These are phyloP conservation scores for Ormyrus rosae DNA, from an alignment of 2,888 invertebrate species.

Conservation along the genomic window DNA sequence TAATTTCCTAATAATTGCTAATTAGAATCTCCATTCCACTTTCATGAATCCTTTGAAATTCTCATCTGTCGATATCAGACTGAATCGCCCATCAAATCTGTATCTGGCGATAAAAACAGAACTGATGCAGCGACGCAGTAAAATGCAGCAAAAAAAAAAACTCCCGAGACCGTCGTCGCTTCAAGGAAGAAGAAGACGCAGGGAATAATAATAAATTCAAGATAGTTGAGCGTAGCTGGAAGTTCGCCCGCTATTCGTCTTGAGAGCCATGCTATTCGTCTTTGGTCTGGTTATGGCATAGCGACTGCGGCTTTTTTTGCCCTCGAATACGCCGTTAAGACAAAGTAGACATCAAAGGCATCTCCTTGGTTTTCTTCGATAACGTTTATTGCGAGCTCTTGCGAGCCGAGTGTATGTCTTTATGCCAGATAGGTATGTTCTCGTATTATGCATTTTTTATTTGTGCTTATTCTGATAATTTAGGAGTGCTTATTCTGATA, in stretches of 20 bases:
- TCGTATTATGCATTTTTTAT: not conserved
- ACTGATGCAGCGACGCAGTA: not conserved
- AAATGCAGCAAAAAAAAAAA: slow-evolving; percentile 5
- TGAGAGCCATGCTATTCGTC: not conserved
- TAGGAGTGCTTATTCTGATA: no score
- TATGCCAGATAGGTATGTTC: slow-evolving; percentile 43
- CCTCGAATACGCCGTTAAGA: not conserved
- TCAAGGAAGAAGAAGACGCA: not conserved
- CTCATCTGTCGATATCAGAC: not conserved
- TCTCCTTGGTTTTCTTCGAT: slow-evolving; percentile 30
- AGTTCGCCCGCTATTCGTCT: slow-evolving; percentile 19
- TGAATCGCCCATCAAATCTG: no score
- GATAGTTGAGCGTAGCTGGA: slow-evolving; percentile 37
- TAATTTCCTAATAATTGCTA: no score
- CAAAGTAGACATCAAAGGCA: slow-evolving; percentile 36
- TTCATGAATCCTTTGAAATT: no score
- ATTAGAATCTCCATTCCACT: no score
- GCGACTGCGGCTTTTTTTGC: not conserved
- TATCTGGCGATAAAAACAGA: no score
- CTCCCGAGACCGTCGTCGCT: not conserved
- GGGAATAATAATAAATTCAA: slow-evolving; percentile 46
- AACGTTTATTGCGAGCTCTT: slow-evolving; percentile 38
- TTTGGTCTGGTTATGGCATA: not conserved
- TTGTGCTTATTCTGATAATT: no score
- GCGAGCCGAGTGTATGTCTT: not conserved